Base-by-base conservation (phyloP, 2,797 vertebrate genomes). In the Bovichtus diacanthus region DNA sequence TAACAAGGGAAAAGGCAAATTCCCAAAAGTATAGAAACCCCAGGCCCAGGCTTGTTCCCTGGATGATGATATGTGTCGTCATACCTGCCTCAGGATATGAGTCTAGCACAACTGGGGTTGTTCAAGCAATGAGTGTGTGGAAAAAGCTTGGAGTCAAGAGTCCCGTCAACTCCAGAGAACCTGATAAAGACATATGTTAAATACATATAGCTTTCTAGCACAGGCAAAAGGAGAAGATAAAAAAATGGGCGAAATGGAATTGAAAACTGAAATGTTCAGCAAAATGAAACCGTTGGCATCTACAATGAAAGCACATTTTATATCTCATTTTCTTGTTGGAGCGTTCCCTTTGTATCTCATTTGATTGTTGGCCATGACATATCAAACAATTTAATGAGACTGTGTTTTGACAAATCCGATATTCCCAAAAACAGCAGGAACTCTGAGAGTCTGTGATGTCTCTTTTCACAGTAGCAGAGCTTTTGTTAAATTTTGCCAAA, bases 31-130 rank as follows among this genome's bases (percentile, higher is more conserved):
- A 74, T 67, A 77, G 83, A 83, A 75, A 87, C 31, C 60, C 85
- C 91, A 92, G 77, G 95, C 77, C 93, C 81, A 50, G 94, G 78
- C 95, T 92, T 95, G 95, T 93, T 90, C 78, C 41, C 61, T 27
- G 47, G 75, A 90, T 88, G 90, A 90, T 90, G 87, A 80, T 83
- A 68, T 71, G 81, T 92, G 92, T 92, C 87, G 77, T 94, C 94
- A 93, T 89, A 81, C 70, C 75, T 84, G 89, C 92, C 94, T 94
- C 73, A 87, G 93, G 94, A 82, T 92, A 89, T 92, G 90, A 85
- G 68, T 92, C 70, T 90, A 85, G 87, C 81, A 90, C 87, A 93
- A 88, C 82, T 63, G 74, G 74, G 76, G 74, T 77, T 90, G 73
- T 82, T 89, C 81, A 75, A 80, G 84, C 70, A 72, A 23, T 23